Conservation (phyloP, 2,797 vertebrate species). For the Percopsis omiscomaycus region DNA sequence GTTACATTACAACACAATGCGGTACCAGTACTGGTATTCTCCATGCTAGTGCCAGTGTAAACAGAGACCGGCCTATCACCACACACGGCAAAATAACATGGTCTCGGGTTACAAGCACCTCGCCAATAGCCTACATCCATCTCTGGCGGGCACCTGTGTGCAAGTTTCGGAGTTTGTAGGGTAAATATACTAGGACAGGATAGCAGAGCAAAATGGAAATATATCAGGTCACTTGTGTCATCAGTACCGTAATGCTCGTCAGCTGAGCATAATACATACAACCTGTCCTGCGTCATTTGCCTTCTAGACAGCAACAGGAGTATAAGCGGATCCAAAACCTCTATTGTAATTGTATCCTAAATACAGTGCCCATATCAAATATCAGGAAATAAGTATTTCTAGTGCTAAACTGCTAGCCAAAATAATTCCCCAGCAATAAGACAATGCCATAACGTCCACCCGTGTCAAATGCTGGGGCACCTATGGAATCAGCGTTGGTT, state of each 20-base stretch:
- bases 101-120: conserved; percentile 63
- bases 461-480: not conserved
- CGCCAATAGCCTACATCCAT: conserved; percentile 34
- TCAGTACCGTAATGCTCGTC: not conserved
- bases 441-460: not conserved
- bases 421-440: not conserved
- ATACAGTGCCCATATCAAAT: no score
- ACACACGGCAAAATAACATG: conserved; percentile 36
- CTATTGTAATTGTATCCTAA: no score
- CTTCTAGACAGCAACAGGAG: not conserved
- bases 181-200: not conserved
- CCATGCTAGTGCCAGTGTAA: conserved; percentile 55
- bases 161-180: not conserved
- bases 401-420: no score
- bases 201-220: not conserved
- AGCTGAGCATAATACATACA: not conserved
- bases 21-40: conserved; percentile 26
- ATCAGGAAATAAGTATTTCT: no score
- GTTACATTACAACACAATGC: conserved; percentile 32
- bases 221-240: not conserved
- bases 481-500: not conserved
- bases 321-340: not conserved
- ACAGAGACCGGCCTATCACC: conserved; percentile 52
- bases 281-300: not conserved
- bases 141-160: conserved; percentile 22